A percentile compares a stretch with the other conserved stretches of the same genome.
Conservation (phyloP, 2,113 vertebrate genomes). For the Ameiurus melas region DNA sequence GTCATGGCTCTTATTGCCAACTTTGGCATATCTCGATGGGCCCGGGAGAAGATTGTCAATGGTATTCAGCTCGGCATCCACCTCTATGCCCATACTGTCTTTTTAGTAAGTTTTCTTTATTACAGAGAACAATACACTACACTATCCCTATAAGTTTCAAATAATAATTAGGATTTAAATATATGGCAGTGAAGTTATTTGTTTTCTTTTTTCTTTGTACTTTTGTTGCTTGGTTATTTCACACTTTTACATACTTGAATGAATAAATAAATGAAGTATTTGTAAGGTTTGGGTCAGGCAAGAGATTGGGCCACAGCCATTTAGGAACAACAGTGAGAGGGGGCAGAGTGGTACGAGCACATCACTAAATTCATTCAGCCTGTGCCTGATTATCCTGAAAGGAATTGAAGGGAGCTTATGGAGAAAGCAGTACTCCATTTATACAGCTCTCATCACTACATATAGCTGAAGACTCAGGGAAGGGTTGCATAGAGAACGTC, state of each 20-base stretch:
- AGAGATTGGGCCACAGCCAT: neutral
- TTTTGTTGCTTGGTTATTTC: neutral
- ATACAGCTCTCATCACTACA: neutral
- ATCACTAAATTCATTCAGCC: neutral
- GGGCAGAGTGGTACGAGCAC: neutral
- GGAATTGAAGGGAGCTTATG: neutral
- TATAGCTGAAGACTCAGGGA: neutral
- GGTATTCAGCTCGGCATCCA: slow-evolving; percentile 91
- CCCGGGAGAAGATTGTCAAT: slow-evolving; percentile 92
- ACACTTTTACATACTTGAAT: neutral
- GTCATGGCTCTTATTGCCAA: slow-evolving; percentile 90
- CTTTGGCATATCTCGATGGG: slow-evolving; percentile 91
- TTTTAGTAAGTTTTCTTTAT: slow-evolving; percentile 66
- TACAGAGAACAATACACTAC: neutral
- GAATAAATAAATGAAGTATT: neutral
- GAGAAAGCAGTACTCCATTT: neutral
- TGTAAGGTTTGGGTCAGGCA: neutral
- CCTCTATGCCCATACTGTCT: slow-evolving; percentile 89
- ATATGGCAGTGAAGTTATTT: neutral
- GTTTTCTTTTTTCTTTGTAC: slow-evolving; percentile 4
- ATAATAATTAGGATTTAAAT: neutral
- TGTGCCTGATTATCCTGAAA: neutral
- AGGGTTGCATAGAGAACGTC: neutral
- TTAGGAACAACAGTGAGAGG: neutral
- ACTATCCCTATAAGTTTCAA: neutral